A percentile compares a stretch with the other conserved stretches of the same genome.
Conservation (phyloP, 2,113 vertebrate species). For the Cavia porcellus region DNA sequence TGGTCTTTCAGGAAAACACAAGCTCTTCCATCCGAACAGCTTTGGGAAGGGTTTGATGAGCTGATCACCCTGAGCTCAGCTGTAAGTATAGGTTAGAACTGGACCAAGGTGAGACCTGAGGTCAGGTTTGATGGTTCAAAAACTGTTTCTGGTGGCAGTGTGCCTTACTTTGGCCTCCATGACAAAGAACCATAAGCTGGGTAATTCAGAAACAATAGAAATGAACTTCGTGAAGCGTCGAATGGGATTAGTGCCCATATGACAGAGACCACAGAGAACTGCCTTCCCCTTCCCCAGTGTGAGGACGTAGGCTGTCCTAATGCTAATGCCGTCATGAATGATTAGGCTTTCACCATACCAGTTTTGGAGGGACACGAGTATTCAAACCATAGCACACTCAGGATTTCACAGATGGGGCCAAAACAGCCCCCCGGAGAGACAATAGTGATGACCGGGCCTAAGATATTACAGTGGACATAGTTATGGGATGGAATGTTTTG, state of each 20-base stretch:
- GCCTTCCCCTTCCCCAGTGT: no score
- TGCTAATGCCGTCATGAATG: background rate
- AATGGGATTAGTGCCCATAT: no score
- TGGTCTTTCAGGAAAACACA: slow-evolving; percentile 15
- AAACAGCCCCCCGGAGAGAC: background rate
- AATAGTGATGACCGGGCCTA: background rate
- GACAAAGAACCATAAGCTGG: background rate
- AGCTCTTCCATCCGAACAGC: background rate
- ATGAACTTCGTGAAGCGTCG: background rate
- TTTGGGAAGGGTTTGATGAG: background rate
- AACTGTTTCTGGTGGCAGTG: background rate
- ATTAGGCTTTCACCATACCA: background rate
- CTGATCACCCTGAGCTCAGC: background rate
- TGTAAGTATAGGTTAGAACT: background rate
- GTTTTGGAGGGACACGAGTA: background rate
- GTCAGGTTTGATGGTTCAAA: background rate
- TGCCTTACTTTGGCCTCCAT: background rate
- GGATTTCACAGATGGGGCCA: background rate
- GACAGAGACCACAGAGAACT: no score
- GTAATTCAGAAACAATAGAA: background rate
- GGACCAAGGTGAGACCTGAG: background rate
- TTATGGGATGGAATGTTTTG: background rate
- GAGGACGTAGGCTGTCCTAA: background rate
- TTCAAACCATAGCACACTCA: background rate
- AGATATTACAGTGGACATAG: background rate